These are phyloP conservation scores for Netelia inedita DNA, from an alignment of 2,888 invertebrate species.

Conservation along the genomic window DNA sequence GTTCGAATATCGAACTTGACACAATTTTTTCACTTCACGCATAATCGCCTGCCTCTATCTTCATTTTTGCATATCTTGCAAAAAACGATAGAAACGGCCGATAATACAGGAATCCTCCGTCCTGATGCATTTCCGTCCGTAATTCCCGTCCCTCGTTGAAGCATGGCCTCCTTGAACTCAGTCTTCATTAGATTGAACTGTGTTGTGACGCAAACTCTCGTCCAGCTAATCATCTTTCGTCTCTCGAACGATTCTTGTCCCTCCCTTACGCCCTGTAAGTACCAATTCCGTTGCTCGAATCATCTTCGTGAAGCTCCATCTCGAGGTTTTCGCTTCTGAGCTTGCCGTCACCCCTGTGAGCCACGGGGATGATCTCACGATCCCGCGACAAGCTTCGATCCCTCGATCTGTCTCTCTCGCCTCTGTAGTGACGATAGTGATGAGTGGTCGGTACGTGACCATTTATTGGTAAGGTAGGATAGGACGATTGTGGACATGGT, in stretches of 20 bases:
- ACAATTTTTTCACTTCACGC: conserved; percentile 10
- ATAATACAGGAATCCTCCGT: conserved; percentile 5
- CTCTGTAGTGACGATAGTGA: conserved; percentile 79
- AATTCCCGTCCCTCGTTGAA: neutral
- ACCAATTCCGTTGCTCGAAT: conserved; percentile 61
- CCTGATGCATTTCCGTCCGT: neutral
- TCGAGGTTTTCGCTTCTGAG: conserved; percentile 55
- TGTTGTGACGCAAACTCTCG: conserved; percentile 29
- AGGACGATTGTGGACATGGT: conserved; percentile 75
- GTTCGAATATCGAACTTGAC: conserved; percentile 67
- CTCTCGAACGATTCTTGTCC: neutral
- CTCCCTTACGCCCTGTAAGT: conserved; percentile 70
- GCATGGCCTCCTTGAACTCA: neutral
- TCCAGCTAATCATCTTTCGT: neutral
- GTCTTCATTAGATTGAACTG: conserved; percentile 54
- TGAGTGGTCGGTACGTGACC: conserved; percentile 78
- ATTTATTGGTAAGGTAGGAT: conserved; percentile 82
- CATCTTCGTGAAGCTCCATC: conserved; percentile 67
- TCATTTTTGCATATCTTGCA: neutral
- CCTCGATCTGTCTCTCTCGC: conserved; percentile 71
- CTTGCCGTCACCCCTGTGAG: conserved; percentile 46
- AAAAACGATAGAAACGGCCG: conserved; percentile 18
- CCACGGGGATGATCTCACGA: conserved; percentile 55
- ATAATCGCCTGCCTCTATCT: conserved; percentile 19
- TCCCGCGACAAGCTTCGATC: conserved; percentile 65